Evolutionary conservation across 1,140 invertebrate species (phyloP).

Genomic region (Saxidomus purpurata): DNA sequence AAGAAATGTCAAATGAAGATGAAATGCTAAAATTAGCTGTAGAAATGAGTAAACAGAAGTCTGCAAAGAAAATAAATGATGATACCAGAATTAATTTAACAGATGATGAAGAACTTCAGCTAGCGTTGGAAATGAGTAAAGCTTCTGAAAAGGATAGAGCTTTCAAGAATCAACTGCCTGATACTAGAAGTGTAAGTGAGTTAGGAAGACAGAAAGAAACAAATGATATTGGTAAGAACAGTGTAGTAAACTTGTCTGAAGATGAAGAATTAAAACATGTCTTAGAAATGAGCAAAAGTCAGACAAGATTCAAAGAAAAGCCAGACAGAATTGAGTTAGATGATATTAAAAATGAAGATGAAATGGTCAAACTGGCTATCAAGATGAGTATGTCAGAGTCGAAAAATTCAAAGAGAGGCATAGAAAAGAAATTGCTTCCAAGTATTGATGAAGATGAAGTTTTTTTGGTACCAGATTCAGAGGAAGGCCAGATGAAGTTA

Average conservation of each 20-base stretch:
- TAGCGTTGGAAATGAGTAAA: not conserved
- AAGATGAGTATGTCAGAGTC: not conserved
- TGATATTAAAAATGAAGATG: not conserved
- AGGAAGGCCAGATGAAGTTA: slow-evolving; percentile 8
- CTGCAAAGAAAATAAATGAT: no score
- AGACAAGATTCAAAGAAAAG: not conserved
- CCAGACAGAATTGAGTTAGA: not conserved
- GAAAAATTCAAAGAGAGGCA: not conserved
- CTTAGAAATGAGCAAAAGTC: not conserved
- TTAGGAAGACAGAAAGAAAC: not conserved
- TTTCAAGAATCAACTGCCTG: not conserved
- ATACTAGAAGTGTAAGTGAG: not conserved
- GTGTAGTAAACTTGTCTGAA: not conserved
- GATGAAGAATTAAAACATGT: slow-evolving; percentile 12
- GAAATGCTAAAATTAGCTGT: not conserved
- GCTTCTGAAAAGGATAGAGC: not conserved
- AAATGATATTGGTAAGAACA: not conserved
- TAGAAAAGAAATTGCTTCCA: not conserved
- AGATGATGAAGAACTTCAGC: not conserved
- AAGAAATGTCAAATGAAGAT: not conserved
- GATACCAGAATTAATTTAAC: not conserved
- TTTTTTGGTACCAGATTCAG: not conserved
- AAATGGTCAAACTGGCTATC: not conserved
- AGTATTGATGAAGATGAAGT: not conserved
- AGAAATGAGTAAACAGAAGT: not conserved